Conservation (phyloP, 2,888 invertebrate species). For the Agrilus cyanescens region DNA sequence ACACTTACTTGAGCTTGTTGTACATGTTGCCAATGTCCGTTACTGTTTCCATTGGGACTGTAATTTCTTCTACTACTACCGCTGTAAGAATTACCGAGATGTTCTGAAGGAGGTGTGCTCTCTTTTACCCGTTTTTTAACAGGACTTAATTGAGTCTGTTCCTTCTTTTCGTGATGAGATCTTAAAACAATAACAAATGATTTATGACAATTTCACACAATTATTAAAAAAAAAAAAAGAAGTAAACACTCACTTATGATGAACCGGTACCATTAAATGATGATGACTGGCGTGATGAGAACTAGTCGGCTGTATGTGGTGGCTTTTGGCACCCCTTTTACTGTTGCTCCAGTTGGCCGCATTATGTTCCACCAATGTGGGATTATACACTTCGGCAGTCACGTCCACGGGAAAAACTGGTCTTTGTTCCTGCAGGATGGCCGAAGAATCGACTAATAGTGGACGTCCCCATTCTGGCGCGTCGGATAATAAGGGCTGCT, state of each 20-base stretch:
- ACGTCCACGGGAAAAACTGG: slow-evolving; percentile 49
- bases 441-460: slow-evolving; percentile 63
- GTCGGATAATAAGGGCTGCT: slow-evolving; percentile 48
- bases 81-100: slow-evolving; percentile 21
- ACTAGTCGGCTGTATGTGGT: slow-evolving; percentile 48
- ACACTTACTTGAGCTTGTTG: slow-evolving; percentile 27
- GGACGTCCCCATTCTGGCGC: slow-evolving; percentile 62
- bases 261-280: slow-evolving; percentile 28
- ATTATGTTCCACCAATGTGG: slow-evolving; percentile 42
- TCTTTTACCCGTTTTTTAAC: slow-evolving; percentile 96
- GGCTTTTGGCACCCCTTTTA: slow-evolving; percentile 44
- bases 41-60: slow-evolving; percentile 22
- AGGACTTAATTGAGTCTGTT: slow-evolving; percentile 83
- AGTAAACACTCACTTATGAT: neutral
- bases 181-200: slow-evolving; percentile 8
- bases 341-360: slow-evolving; percentile 33
- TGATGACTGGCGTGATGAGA: slow-evolving; percentile 23
- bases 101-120: slow-evolving; percentile 71
- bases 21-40: slow-evolving; percentile 35
- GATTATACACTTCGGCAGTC: slow-evolving; percentile 44
- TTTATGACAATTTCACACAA: no score
- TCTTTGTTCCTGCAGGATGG: slow-evolving; percentile 56
- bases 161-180: slow-evolving; percentile 60
- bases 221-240: neutral
- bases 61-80: slow-evolving; percentile 26